Evolutionary conservation across 2,888 invertebrate species (phyloP), one percentile per base, ranked within the genome.

Genomic region (Globia sparganii): DNA sequence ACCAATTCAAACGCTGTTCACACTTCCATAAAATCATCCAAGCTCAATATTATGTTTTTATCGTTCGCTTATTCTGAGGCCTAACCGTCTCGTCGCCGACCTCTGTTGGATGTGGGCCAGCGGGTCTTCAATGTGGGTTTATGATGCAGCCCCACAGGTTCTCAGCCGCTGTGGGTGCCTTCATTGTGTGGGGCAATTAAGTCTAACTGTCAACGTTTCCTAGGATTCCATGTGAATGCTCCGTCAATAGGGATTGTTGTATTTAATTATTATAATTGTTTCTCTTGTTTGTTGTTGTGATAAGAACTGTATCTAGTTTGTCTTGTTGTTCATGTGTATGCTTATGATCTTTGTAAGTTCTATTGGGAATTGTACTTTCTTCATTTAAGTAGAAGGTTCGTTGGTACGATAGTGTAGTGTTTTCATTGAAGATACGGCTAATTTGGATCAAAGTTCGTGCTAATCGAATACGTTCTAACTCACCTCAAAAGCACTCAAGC

Each of bases 121-220:
- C 92, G 86, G 95, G 96, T 95, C 95, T 93, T 83, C 80, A 77
- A 95, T 93, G 93, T 95, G 93, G 95, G 95, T 96, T 96, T 95
- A 95, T 91, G 93, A 92, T 87, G 88, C 88, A 81, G 89, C 83
- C 79, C 80, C 86, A 88, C 89, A 88, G 89, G 95, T 95, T 95
- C 92, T 95, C 94, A 91, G 86, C 86, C 81, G 61, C 72, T 77
- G 85, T 86, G 84, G 89, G 88, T 90, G 90, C 86, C 79, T 86
- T 83, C 91, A 95, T 95, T 95, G 95, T 95, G 89, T 93, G 68
- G 84, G 75, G 87, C 92, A 94, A 94, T 94, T 94, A 95, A 89
- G 84, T 81, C 86, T 92, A 92, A 93, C 93, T 91, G 94, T 93
- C 91, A 87, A 90, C 88, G 81, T 88, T 93, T 94, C 93, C 92